A percentile compares a stretch with the other conserved stretches of the same genome.
These are phyloP conservation scores for Morone chrysops DNA, from an alignment of 2,113 vertebrate species.

Conservation along the genomic window DNA sequence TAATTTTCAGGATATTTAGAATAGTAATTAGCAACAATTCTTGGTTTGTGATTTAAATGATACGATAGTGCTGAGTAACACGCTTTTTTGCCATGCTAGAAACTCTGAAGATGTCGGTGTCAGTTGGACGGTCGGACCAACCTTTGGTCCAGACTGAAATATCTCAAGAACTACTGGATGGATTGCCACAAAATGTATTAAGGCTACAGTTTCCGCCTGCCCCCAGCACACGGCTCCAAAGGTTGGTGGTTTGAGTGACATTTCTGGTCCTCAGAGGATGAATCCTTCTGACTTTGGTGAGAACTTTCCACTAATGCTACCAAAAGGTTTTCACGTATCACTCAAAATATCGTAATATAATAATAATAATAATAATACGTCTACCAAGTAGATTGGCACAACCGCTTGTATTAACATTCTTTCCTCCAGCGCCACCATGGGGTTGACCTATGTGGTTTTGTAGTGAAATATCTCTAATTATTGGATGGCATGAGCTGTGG, in stretches of 20 bases:
- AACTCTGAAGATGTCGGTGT: background rate
- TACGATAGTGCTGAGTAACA: background rate
- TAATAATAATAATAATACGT: too few relatives aligned
- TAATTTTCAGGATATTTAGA: constrained; percentile 14
- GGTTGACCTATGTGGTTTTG: too few relatives aligned
- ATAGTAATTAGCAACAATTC: constrained; percentile 4
- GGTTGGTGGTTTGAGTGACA: background rate
- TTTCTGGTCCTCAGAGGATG: background rate
- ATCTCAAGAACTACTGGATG: background rate
- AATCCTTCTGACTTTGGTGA: background rate
- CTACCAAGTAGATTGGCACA: too few relatives aligned
- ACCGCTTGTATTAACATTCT: too few relatives aligned
- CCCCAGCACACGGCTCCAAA: background rate
- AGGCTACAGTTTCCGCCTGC: background rate
- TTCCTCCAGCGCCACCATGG: too few relatives aligned
- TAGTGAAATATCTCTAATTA: too few relatives aligned
- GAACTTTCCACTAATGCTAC: too few relatives aligned
- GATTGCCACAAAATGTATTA: background rate
- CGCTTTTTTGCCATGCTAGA: background rate
- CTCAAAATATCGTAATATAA: too few relatives aligned
- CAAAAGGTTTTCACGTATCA: too few relatives aligned
- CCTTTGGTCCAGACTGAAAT: background rate
- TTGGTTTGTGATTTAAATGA: constrained; percentile 8
- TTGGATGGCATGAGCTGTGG: background rate
- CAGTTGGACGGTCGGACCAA: too few relatives aligned